Evolutionary conservation across 2,888 invertebrate genomes (phyloP).

Genomic region (Schrankia costaestrigalis): DNA sequence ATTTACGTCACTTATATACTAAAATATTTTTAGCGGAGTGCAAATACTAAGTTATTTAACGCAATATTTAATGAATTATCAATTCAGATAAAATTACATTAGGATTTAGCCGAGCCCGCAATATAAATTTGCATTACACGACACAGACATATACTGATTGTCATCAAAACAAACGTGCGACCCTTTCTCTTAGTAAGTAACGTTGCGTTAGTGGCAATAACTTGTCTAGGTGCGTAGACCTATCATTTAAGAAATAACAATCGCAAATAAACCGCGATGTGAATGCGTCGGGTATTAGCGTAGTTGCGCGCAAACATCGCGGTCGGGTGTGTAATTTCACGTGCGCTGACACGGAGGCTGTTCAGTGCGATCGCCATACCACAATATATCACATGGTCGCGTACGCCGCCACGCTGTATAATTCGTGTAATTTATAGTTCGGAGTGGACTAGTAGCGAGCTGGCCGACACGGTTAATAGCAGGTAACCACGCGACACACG

Average conservation of each 20-base stretch:
- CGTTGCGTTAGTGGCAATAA: conserved; percentile 57
- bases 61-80: conserved; percentile 48
- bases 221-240: conserved; percentile 59
- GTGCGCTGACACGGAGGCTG: conserved; percentile 66
- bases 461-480: conserved; percentile 66
- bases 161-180: conserved; percentile 65
- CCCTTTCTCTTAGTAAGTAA: conserved; percentile 57
- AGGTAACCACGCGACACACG: conserved; percentile 73
- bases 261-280: conserved; percentile 62
- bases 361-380: conserved; percentile 53
- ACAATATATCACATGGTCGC: conserved; percentile 75
- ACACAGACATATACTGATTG: conserved; percentile 72
- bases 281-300: conserved; percentile 55
- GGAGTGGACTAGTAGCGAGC: conserved; percentile 65
- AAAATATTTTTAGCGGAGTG: conserved; percentile 19
- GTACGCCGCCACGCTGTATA: conserved; percentile 65
- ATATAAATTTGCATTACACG: conserved; percentile 55
- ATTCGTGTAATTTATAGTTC: conserved; percentile 77
- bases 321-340: conserved; percentile 70
- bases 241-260: conserved; percentile 73
- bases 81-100: conserved; percentile 44
- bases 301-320: conserved; percentile 59
- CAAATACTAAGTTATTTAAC: conserved; percentile 36
- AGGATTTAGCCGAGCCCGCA: conserved; percentile 45
- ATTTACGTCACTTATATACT: conserved; percentile 24